Evolutionary conservation across 2,113 vertebrate genomes (phyloP).

Genomic region (Xyrauchen texanus): DNA sequence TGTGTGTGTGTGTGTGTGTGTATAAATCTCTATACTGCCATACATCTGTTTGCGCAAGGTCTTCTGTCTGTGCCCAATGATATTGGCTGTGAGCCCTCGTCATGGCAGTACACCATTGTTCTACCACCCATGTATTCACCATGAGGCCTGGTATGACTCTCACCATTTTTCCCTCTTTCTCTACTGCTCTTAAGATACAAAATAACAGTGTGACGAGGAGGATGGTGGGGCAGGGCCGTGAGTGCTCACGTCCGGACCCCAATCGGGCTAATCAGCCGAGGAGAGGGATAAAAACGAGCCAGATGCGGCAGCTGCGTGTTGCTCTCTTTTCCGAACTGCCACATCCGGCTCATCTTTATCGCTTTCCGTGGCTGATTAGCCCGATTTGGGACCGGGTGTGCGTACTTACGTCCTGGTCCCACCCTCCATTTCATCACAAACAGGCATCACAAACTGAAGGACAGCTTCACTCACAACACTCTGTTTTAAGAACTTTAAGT

Average conservation of each 20-base stretch:
- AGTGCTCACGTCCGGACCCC: too few relatives aligned
- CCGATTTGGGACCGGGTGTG: too few relatives aligned
- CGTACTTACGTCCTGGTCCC: too few relatives aligned
- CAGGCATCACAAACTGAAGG: conserved; percentile 58
- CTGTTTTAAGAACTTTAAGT: not conserved
- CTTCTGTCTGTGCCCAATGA: conserved; percentile 68
- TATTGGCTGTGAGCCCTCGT: conserved; percentile 55
- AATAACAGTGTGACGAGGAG: not conserved
- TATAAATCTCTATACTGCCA: not conserved
- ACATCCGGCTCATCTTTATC: too few relatives aligned
- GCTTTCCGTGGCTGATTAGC: too few relatives aligned
- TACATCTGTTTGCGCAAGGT: conserved; percentile 75
- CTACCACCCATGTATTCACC: conserved; percentile 77
- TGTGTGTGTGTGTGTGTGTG: not conserved
- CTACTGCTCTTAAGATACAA: not conserved
- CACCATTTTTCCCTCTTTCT: conserved; percentile 50
- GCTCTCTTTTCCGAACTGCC: too few relatives aligned
- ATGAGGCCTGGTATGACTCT: conserved; percentile 80
- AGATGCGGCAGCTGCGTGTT: too few relatives aligned
- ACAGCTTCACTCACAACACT: conserved; percentile 44
- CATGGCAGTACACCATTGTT: conserved; percentile 78
- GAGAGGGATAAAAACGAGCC: too few relatives aligned
- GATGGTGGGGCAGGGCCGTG: too few relatives aligned
- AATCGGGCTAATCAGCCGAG: too few relatives aligned
- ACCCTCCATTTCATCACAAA: conserved; percentile 5